phyloP scores from a whole-genome alignment of 2,797 vertebrate genomes.

The Sebastes paucispinis region DNA sequence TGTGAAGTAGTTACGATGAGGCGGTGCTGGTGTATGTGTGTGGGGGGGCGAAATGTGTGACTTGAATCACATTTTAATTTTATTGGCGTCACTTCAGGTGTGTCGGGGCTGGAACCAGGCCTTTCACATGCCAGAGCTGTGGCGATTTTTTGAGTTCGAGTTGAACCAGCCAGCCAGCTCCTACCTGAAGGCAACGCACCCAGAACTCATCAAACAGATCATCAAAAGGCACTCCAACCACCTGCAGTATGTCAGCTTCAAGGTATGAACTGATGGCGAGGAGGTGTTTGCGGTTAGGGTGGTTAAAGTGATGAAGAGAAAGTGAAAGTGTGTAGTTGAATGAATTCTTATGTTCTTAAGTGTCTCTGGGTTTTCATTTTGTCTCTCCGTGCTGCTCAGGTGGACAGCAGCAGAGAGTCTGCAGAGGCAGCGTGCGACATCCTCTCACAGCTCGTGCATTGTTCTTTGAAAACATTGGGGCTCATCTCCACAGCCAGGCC shows the following conservation, averaged over 20 bases:
- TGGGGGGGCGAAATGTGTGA: too few species aligned
- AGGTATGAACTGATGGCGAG: constrained; percentile 78
- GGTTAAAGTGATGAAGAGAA: background rate
- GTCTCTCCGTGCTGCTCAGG: constrained; percentile 73
- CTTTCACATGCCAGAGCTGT: constrained; percentile 97
- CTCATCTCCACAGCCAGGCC: constrained; percentile 96
- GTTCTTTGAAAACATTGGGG: constrained; percentile 95
- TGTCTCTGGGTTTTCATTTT: background rate
- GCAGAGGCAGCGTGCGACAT: constrained; percentile 97
- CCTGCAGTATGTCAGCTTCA: constrained; percentile 97
- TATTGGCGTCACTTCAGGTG: constrained; percentile 74
- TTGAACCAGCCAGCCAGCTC: constrained; percentile 94
- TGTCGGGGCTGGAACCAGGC: constrained; percentile 93
- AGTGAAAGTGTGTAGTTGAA: background rate
- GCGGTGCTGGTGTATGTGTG: too few species aligned
- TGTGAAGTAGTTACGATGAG: too few species aligned
- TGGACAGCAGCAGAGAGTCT: constrained; percentile 98
- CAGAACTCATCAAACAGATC: constrained; percentile 96
- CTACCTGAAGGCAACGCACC: constrained; percentile 95
- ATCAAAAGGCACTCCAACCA: constrained; percentile 96
- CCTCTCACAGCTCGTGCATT: constrained; percentile 96
- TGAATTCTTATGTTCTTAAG: background rate
- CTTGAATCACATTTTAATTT: background rate
- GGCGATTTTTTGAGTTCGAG: constrained; percentile 98
- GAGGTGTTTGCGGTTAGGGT: background rate